Evolutionary conservation across 2,888 invertebrate species (phyloP), one percentile per base, ranked within the genome.

Genomic region (Teinopalpus imperialis): DNA sequence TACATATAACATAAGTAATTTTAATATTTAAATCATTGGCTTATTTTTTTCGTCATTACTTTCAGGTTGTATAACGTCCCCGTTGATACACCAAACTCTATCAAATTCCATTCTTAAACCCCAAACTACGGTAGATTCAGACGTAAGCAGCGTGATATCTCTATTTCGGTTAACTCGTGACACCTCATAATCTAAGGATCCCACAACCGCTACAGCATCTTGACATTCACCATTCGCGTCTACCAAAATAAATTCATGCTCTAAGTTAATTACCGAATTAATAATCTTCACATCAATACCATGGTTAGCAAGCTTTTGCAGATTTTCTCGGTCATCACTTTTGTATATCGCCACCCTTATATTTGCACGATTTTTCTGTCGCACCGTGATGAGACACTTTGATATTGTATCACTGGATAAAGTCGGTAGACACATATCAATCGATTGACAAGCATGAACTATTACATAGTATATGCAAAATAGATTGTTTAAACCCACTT

Each of bases 161-260:
- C 66, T 62, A 48, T 70, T 66, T 45, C 63, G 65, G 52, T 75
- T 74, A 12, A 74, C 66, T 5, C 66, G 49, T 6, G 49, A 37
- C 0, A 69, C 54, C 26, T 72, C 71, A 39, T 73, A 72, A 52
- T 80, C 73, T 9, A 83, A 51, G 0, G 75, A 69, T 1, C 82
- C 81, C 10, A 79, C 53, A 8, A 77, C 56, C 0, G 74, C 81
- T 27, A 81, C 58, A 1, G 73, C 65, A n/a, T 69, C 72, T 36
- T 32, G 2, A 26, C 42, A 4, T 47, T 49, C 54, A 3, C 49
- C 49, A 3, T 13, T 20, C 5, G 63, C 71, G 42, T 83, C 80
- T 3, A 83, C 58, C 39, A 85, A 57, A 43, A 78, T 57, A 41
- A 81, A 82, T 46, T 81, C 77, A 30, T 82, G 75, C 49, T 69